Conservation (phyloP, 2,113 vertebrate genomes). For the Apodemus speciosus region DNA sequence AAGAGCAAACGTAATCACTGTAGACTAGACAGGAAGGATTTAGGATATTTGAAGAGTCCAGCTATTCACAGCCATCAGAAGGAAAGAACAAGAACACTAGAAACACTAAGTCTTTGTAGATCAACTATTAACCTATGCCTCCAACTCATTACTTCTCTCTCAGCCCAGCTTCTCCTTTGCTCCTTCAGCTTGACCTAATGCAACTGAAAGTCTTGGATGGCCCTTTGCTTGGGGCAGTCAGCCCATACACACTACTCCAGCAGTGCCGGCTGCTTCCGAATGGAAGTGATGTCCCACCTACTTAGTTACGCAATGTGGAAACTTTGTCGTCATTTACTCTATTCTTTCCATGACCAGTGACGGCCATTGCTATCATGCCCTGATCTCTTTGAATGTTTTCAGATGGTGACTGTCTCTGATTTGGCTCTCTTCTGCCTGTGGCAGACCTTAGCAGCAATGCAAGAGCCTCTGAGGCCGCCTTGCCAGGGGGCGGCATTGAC, state of each 20-base stretch:
- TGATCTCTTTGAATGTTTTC: neutral
- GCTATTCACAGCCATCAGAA: neutral
- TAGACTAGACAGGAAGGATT: neutral
- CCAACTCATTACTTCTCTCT: neutral
- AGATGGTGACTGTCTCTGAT: neutral
- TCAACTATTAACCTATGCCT: neutral
- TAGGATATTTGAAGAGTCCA: neutral
- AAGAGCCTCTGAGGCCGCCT: fast-evolving
- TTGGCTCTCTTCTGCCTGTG: neutral
- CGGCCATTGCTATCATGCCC: fast-evolving
- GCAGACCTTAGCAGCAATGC: neutral
- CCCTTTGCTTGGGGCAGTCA: neutral
- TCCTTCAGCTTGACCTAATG: neutral
- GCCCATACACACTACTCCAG: neutral
- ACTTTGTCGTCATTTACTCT: too few species aligned
- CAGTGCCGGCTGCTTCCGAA: neutral
- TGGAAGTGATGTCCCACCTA: neutral
- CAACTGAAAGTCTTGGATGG: neutral
- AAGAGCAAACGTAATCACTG: neutral
- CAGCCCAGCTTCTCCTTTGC: neutral
- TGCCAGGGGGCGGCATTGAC: fast-evolving
- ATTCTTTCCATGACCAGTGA: neutral
- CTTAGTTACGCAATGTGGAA: neutral
- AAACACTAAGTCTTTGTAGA: neutral
- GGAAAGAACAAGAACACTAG: neutral